Evolutionary conservation across 2,888 invertebrate genomes (phyloP).

Genomic region (Ochropleura leucogaster): DNA sequence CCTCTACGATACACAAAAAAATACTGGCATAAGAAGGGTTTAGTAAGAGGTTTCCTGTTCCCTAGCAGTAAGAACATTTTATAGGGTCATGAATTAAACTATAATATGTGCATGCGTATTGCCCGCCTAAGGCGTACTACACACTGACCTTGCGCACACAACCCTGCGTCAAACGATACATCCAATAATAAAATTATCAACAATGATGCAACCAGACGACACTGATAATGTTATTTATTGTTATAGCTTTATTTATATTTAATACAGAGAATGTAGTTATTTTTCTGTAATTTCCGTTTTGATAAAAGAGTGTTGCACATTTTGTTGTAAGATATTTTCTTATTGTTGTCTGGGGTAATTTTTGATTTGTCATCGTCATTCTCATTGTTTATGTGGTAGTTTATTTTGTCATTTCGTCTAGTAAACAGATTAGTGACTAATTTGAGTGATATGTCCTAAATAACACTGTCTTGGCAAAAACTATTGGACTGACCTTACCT

Average conservation of each 20-base stretch:
- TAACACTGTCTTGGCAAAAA: neutral
- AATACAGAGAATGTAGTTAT: constrained; percentile 27
- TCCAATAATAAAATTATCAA: constrained; percentile 62
- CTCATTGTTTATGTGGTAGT: neutral
- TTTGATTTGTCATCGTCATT: constrained; percentile 24
- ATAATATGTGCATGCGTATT: neutral
- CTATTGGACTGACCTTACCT: neutral
- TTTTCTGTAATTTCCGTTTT: constrained; percentile 53
- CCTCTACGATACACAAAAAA: too few species aligned
- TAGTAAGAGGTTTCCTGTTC: too few species aligned
- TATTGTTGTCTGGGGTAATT: constrained; percentile 24
- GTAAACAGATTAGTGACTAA: constrained; percentile 20
- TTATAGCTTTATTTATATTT: constrained; percentile 55
- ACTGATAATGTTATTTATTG: constrained; percentile 62
- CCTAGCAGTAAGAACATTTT: too few species aligned
- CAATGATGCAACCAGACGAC: constrained; percentile 66
- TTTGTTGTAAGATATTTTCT: constrained; percentile 30
- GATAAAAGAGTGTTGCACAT: constrained; percentile 48
- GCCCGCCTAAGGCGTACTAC: constrained; percentile 22
- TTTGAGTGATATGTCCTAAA: neutral
- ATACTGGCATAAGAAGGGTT: too few species aligned
- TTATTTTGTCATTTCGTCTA: constrained; percentile 2
- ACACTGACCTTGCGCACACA: constrained; percentile 75
- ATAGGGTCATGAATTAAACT: too few species aligned
- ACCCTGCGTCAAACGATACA: constrained; percentile 13